phyloP scores from a whole-genome alignment of 2,888 invertebrate species.

The Orthosia gothica region DNA sequence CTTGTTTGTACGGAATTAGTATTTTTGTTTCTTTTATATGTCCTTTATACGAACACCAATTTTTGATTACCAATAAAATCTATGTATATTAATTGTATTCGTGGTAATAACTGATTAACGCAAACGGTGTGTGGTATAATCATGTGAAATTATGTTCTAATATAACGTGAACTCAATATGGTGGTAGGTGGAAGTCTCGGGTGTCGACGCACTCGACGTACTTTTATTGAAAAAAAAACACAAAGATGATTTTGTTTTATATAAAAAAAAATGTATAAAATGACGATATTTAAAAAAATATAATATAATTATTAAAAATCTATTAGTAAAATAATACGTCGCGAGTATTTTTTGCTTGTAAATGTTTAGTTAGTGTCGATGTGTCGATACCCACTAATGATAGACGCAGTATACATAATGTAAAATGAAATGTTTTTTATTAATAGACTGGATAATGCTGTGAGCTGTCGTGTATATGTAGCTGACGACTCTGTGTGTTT shows the following conservation, averaged over 20 bases:
- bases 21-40: constrained; percentile 54
- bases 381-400: constrained; percentile 57
- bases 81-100: constrained; percentile 59
- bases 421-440: constrained; percentile 68
- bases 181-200: constrained; percentile 60
- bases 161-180: constrained; percentile 56
- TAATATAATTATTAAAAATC: constrained; percentile 42
- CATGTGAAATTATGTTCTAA: constrained; percentile 56
- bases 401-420: constrained; percentile 61
- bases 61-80: constrained; percentile 61
- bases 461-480: constrained; percentile 68
- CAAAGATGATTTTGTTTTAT: constrained; percentile 17
- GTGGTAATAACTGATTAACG: constrained; percentile 51
- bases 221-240: constrained; percentile 29
- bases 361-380: constrained; percentile 51
- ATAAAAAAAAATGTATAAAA: constrained; percentile 43
- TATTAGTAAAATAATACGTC: constrained; percentile 37
- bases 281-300: constrained; percentile 53
- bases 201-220: constrained; percentile 57
- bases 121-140: constrained; percentile 62
- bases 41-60: constrained; percentile 52
- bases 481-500: constrained; percentile 56
- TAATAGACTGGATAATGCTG: constrained; percentile 77
- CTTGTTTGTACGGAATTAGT: constrained; percentile 54
- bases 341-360: constrained; percentile 21